Evolutionary conservation across 1,140 invertebrate genomes (phyloP), one percentile per base, ranked within the genome.

Genomic region (Brachionus sp.): DNA sequence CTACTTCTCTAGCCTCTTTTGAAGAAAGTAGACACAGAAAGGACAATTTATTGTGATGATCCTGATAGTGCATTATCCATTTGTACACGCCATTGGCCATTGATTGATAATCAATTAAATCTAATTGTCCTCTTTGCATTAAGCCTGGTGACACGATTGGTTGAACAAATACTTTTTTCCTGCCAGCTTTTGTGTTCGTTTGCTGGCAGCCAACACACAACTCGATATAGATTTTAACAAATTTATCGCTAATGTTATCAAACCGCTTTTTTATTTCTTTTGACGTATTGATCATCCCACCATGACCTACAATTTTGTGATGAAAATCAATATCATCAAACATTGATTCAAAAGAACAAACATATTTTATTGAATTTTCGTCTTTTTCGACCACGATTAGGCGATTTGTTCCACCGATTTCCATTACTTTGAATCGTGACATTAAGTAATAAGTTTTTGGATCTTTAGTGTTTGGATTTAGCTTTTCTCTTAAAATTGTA

Each of bases 91-190:
- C 42, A 33, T 80, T 16, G n/a, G 42, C 9, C 53, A 62, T 57
- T 19, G 83, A 84, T 39, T 78, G 83, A 44, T 78, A 78, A 39
- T 84, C 83, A 5, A 84, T 50, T 6, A 84, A 53, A 53, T 84
- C 83, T 16, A 84, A 50, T 37, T 84, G 82, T 29, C 77, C 70
- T 46, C 84, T 62, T 25, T 66, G 75, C 29, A 44, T 64, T 16
- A 85, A 82, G 46, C 64, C 42, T 44, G 42, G n/a, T 44, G 42
- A 44, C 42, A 44, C 42, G 83, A 33, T 42, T 53, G n/a, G n/a
- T n/a, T n/a, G n/a, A n/a, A n/a, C n/a, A n/a, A n/a, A n/a, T n/a
- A n/a, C n/a, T n/a, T n/a, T n/a, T n/a, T n/a, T n/a, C n/a, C n/a
- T n/a, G n/a, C n/a, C n/a, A n/a, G n/a, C n/a, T n/a, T n/a, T n/a